phyloP scores from a whole-genome alignment of 2,888 invertebrate species.

The Oasisia sp. region DNA sequence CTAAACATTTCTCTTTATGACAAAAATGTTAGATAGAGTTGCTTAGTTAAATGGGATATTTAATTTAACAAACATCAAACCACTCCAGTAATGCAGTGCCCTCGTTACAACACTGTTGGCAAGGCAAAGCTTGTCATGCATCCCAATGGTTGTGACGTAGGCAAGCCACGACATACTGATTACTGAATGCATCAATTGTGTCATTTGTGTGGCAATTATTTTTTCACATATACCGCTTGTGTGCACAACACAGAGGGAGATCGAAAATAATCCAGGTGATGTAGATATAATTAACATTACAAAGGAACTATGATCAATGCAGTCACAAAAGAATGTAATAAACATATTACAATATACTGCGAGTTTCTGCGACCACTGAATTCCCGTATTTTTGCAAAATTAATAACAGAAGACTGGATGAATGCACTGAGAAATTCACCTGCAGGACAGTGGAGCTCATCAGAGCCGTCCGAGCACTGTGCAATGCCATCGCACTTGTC shows the following conservation, averaged over 20 bases:
- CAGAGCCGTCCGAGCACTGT: conserved; percentile 40
- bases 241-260: neutral
- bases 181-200: too few species aligned
- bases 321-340: neutral
- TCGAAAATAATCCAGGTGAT: neutral
- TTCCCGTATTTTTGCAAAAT: neutral
- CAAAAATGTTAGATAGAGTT: too few species aligned
- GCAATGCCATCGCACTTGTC: conserved; percentile 42
- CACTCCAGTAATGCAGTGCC: too few species aligned
- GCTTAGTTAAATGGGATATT: too few species aligned
- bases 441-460: conserved; percentile 37
- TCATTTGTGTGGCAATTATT: too few species aligned
- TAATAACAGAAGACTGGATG: neutral
- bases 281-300: neutral
- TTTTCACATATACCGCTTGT: too few species aligned
- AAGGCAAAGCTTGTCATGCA: too few species aligned
- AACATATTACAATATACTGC: neutral
- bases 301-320: neutral
- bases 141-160: too few species aligned
- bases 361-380: neutral
- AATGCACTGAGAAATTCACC: neutral
- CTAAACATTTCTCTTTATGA: too few species aligned
- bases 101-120: too few species aligned
- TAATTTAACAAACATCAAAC: too few species aligned
- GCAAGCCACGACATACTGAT: too few species aligned